A percentile compares a stretch with the other conserved stretches of the same genome.
Conservation (phyloP, 2,797 vertebrate species). For the Enteromius viviparus region DNA sequence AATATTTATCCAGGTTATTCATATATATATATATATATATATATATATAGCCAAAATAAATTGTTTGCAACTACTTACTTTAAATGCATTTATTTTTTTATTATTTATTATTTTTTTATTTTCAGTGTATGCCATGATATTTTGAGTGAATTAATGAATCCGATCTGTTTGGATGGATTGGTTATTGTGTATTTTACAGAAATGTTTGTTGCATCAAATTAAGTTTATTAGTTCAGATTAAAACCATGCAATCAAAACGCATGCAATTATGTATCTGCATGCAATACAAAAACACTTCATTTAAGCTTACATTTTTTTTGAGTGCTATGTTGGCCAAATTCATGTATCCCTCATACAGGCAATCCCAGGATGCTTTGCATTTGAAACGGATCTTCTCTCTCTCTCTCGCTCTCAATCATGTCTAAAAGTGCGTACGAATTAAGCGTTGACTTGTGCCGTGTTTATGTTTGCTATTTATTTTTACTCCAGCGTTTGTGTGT, state of each 20-base stretch:
- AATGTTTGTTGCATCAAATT: not conserved
- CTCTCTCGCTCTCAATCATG: slow-evolving; percentile 1
- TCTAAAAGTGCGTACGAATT: slow-evolving; percentile 3
- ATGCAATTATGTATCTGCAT: not conserved
- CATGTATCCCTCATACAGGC: not conserved
- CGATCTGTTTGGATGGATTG: not conserved
- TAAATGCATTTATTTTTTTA: too few relatives aligned
- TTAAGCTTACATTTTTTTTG: not conserved
- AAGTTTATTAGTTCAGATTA: not conserved
- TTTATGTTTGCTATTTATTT: slow-evolving; percentile 57
- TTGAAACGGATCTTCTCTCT: not conserved
- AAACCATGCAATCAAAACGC: not conserved
- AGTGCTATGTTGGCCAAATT: not conserved
- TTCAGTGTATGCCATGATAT: too few relatives aligned
- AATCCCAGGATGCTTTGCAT: slow-evolving; percentile 12
- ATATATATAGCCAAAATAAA: too few relatives aligned
- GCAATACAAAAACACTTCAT: not conserved
- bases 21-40: too few relatives aligned
- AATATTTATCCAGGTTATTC: too few relatives aligned
- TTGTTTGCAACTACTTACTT: too few relatives aligned
- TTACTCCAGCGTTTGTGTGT: slow-evolving; percentile 42
- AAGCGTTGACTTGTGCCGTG: slow-evolving; percentile 16
- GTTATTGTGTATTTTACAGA: not conserved
- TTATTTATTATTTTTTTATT: too few relatives aligned
- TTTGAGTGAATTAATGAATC: not conserved